Base-by-base conservation (phyloP, 2,888 invertebrate genomes). In the Plusia festucae region DNA sequence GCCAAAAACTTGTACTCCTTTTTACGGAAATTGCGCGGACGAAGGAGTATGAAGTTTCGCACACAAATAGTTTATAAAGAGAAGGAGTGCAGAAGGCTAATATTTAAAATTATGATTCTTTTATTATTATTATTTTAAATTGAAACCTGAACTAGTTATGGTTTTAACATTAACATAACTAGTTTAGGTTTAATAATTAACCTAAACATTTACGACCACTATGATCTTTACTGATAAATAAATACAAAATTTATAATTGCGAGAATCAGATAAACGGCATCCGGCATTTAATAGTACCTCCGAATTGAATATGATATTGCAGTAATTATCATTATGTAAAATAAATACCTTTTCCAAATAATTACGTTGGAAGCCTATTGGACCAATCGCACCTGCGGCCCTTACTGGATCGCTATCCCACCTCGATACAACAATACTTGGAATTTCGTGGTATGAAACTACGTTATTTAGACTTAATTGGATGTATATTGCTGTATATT, bases 301-400 rank as follows among this genome's bases (percentile, higher is more conserved):
- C 53, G 15, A 53, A 55, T 34, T 49, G 34, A 56, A 55, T 61
- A 60, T 13, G n/a, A 30, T 51, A 57, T 57, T 53, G 55, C 32
- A 22, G 60, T 54, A 62, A 65, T 69, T 44, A 71, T 54, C 56
- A 77, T 73, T 55, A 68, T 20, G 53, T 62, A 53, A 64, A 80
- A 78, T 74, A 66, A 65, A 75, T 67, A 63, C 24, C 58, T 53
- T 58, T 60, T 30, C 55, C 27, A 69, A 72, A 81, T 73, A 81
- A 79, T 70, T 68, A 68, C 68, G 9, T 49, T 57, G 53, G 54
- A 65, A 73, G 56, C 65, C 52, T 63, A 68, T 75, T 59, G 59
- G 60, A 27, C 46, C 22, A 60, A 65, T 34, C 57, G 55, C 82
- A 79, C 77, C 79, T 79, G 73, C 52, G 73, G 15, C 67, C 61